These are phyloP conservation scores for Drosophila dives DNA, from an alignment of 2,888 invertebrate genomes.

Conservation along the genomic window DNA sequence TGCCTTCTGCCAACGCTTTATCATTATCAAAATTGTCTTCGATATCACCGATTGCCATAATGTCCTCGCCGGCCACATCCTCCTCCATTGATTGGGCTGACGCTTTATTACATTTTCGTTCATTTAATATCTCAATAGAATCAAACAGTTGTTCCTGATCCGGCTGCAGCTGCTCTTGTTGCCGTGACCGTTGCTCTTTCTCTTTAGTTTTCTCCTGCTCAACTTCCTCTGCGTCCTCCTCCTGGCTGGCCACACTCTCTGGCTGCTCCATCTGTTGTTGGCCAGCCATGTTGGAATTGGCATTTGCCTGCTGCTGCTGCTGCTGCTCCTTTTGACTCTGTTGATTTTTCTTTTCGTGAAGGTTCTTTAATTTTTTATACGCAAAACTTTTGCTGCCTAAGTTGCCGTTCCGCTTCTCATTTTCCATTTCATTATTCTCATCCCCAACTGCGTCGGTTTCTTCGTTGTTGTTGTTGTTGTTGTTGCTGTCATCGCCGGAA, in stretches of 20 bases:
- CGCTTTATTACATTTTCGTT: conserved; percentile 81
- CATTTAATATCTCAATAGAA: conserved; percentile 77
- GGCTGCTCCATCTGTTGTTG: conserved; percentile 31
- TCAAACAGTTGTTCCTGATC: conserved; percentile 63
- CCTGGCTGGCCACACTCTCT: no score
- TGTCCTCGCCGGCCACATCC: conserved; percentile 39
- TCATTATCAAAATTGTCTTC: conserved; percentile 71
- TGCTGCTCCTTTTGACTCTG: conserved; percentile 47
- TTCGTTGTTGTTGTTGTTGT: conserved; percentile 17
- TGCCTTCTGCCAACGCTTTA: conserved; percentile 60
- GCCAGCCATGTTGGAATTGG: conserved; percentile 9
- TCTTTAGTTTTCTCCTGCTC: conserved; percentile 6
- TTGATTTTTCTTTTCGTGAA: conserved; percentile 63
- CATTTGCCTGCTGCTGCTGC: conserved; percentile 38
- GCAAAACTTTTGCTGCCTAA: conserved; percentile 66
- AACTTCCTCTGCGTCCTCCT: neutral
- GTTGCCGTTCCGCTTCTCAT: conserved; percentile 40
- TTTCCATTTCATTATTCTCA: conserved; percentile 23
- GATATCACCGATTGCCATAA: conserved; percentile 74
- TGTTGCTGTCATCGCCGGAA: conserved; percentile 37
- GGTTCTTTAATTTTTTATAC: conserved; percentile 71
- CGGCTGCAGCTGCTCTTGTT: conserved; percentile 22
- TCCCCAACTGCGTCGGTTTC: conserved; percentile 22
- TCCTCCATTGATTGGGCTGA: conserved; percentile 43
- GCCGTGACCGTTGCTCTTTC: conserved; percentile 20